Percentiles rank a stretch among this genome's conserved stretches.
phyloP scores from a whole-genome alignment of 1,140 invertebrate species.

The Ceratina australensis region DNA sequence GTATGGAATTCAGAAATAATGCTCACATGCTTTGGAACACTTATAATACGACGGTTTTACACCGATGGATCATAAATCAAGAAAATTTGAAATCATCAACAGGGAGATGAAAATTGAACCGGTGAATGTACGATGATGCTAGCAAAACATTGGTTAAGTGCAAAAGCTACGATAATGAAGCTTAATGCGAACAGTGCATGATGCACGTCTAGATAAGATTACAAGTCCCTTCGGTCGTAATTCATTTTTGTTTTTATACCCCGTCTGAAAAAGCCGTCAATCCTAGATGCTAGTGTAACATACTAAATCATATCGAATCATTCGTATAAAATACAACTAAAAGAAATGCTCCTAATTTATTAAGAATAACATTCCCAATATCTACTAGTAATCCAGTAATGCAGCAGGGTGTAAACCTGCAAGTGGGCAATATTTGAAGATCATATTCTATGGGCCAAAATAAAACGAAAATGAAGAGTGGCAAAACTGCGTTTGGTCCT shows the following conservation, averaged over 20 bases:
- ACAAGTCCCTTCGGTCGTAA: conserved; percentile 48
- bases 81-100: conserved; percentile 1
- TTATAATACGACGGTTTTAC: too few relatives aligned
- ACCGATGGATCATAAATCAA: conserved; percentile 10
- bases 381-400: too few relatives aligned
- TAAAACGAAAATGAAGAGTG: too few relatives aligned
- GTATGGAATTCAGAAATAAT: too few relatives aligned
- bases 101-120: conserved; percentile 7
- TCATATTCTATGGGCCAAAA: too few relatives aligned
- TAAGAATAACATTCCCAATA: too few relatives aligned
- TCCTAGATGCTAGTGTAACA: conserved; percentile 47
- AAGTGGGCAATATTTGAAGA: too few relatives aligned
- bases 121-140: conserved; percentile 8
- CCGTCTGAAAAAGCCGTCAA: conserved; percentile 51
- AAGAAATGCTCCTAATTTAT: too few relatives aligned
- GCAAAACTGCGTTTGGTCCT: too few relatives aligned
- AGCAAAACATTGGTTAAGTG: not conserved
- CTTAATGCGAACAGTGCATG: conserved; percentile 50
- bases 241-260: conserved; percentile 55
- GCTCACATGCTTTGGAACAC: not conserved
- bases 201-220: conserved; percentile 39
- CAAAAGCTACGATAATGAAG: conserved; percentile 34
- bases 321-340: too few relatives aligned
- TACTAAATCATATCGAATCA: conserved; percentile 47
- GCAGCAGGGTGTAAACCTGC: too few relatives aligned